A percentile compares a stretch with the other conserved stretches of the same genome.
Evolutionary conservation across 2,113 vertebrate genomes (phyloP).

Genomic region (Anarrhichthys ocellatus): DNA sequence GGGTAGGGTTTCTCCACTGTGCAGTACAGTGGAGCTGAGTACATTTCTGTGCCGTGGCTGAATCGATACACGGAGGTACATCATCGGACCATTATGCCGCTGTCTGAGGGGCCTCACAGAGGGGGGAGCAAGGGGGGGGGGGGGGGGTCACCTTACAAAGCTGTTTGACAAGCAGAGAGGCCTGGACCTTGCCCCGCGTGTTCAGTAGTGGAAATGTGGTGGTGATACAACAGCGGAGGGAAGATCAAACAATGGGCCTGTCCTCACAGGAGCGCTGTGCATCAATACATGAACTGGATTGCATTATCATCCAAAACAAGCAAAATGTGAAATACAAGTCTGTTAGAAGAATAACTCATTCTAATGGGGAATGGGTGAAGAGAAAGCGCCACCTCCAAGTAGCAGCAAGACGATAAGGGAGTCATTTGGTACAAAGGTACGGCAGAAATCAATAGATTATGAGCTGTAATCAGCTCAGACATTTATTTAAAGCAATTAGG

Average conservation of each 20-base stretch:
- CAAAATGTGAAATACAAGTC: background rate
- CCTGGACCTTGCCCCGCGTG: conserved; percentile 56
- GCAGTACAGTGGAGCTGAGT: conserved; percentile 44
- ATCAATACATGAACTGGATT: conserved; percentile 21
- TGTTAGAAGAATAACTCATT: conserved; percentile 17
- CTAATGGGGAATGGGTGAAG: background rate
- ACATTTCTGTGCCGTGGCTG: conserved; percentile 67
- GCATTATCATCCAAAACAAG: conserved; percentile 1
- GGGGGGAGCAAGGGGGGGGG: conserved; percentile 13
- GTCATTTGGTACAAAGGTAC: conserved; percentile 50
- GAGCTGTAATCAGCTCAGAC: conserved; percentile 56
- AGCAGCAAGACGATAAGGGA: conserved; percentile 38
- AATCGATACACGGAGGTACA: conserved; percentile 75
- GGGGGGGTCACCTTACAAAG: conserved; percentile 64
- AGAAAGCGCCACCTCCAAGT: conserved; percentile 8
- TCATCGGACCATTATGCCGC: conserved; percentile 68
- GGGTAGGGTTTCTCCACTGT: conserved; percentile 69
- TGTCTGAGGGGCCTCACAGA: conserved; percentile 27
- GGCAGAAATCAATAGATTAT: conserved; percentile 65
- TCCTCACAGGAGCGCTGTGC: background rate
- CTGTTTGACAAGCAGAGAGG: conserved; percentile 61
- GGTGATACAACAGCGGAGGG: conserved; percentile 2
- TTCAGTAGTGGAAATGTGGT: conserved; percentile 44
- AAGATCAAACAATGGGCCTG: conserved; percentile 33
- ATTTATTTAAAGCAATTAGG: conserved; percentile 65